Conservation (phyloP, 37 sponge, comb jelly and placozoan genomes). For the Halichondria panicea region DNA sequence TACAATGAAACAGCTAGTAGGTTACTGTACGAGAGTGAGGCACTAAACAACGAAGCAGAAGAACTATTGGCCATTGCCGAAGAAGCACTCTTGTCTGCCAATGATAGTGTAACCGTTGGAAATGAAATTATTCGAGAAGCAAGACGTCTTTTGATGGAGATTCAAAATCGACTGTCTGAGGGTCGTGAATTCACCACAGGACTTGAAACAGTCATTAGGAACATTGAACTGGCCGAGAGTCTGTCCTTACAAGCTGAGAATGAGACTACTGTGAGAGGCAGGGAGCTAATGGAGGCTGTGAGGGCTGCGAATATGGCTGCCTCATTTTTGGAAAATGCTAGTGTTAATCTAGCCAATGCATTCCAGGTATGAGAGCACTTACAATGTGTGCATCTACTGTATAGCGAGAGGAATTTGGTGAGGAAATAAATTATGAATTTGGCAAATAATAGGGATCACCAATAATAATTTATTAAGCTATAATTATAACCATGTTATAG, state of each 20-base stretch:
- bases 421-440: too few relatives aligned
- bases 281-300: background rate
- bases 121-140: conserved; percentile 8
- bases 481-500: too few relatives aligned
- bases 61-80: conserved; percentile 13
- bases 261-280: background rate
- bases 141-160: conserved; percentile 2
- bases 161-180: background rate
- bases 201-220: conserved; percentile 14
- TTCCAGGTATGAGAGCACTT: background rate
- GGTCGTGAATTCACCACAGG: background rate
- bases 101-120: background rate
- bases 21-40: conserved; percentile 1
- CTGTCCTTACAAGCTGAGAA: background rate
- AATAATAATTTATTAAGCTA: too few relatives aligned
- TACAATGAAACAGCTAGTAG: background rate
- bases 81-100: conserved; percentile 15
- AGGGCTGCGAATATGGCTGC: background rate
- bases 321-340: conserved; percentile 2
- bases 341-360: background rate
- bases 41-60: conserved; percentile 6
- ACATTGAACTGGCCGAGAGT: conserved; percentile 17
- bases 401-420: background rate
- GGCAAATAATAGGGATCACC: too few relatives aligned
- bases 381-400: background rate